Evolutionary conservation across 2,888 invertebrate species (phyloP).

Genomic region (Watsonalla binaria): DNA sequence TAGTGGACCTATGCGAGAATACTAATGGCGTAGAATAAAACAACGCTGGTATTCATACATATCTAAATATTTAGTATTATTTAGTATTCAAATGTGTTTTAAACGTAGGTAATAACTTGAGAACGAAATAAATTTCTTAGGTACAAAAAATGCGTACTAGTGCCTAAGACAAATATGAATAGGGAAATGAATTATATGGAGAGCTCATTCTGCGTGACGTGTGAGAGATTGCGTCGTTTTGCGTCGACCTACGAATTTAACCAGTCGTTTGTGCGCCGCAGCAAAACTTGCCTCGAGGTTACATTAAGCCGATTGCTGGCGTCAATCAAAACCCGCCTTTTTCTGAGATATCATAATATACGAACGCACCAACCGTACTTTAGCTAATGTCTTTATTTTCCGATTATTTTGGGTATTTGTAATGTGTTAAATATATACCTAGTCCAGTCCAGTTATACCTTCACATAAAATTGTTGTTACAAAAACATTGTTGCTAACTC

Average conservation of each 20-base stretch:
- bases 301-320: conserved; percentile 77
- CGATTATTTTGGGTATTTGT: conserved; percentile 25
- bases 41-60: background rate
- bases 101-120: background rate
- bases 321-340: conserved; percentile 75
- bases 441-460: conserved; percentile 33
- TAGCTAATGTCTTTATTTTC: conserved; percentile 40
- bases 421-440: conserved; percentile 30
- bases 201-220: conserved; percentile 71
- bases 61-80: background rate
- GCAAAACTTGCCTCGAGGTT: conserved; percentile 74
- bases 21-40: background rate
- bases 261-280: conserved; percentile 68
- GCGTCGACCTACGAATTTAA: conserved; percentile 75
- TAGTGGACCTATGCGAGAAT: conserved; percentile 8
- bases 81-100: background rate
- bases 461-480: conserved; percentile 25
- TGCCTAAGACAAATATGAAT: conserved; percentile 76
- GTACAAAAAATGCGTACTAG: conserved; percentile 35
- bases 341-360: conserved; percentile 56
- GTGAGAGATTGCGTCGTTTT: conserved; percentile 75
- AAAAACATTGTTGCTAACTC: conserved; percentile 33
- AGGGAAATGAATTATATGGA: conserved; percentile 75
- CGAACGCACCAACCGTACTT: conserved; percentile 41
- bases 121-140: conserved; percentile 8